A percentile compares a stretch with the other conserved stretches of the same genome.
Conservation (phyloP, 2,888 invertebrate genomes). For the Embidobia sp. region DNA sequence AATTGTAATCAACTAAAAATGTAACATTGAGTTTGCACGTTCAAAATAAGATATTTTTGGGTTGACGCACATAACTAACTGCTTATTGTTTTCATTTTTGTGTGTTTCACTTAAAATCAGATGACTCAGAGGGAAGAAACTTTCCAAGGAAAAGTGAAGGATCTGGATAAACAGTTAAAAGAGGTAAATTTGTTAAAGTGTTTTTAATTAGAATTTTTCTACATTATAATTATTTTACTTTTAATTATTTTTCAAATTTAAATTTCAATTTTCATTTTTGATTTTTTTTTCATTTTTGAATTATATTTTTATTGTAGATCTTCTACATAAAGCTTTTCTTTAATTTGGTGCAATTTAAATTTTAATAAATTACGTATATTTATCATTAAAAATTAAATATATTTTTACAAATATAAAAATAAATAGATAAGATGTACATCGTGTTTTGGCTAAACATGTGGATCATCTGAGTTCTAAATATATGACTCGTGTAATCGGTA, state of each 20-base stretch:
- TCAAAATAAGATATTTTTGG: constrained; percentile 38
- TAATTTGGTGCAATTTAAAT: not conserved
- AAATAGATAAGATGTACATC: constrained; percentile 32
- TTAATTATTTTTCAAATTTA: too few species aligned
- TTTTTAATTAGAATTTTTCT: too few species aligned
- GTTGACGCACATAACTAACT: constrained; percentile 70
- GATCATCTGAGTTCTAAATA: constrained; percentile 61
- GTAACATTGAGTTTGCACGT: constrained; percentile 49
- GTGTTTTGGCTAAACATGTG: constrained; percentile 52
- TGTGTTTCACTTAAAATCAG: constrained; percentile 84
- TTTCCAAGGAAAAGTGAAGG: constrained; percentile 94
- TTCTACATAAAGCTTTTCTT: too few species aligned
- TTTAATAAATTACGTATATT: not conserved
- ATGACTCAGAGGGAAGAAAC: constrained; percentile 98
- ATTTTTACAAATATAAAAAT: constrained; percentile 27
- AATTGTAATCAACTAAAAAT: constrained; percentile 57
- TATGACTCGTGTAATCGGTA: constrained; percentile 56
- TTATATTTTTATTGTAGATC: not conserved
- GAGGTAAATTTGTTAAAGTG: too few species aligned
- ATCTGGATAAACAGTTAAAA: constrained; percentile 93
- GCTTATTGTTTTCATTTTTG: constrained; percentile 78
- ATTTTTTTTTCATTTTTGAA: constrained; percentile 70
- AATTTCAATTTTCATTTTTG: not conserved
- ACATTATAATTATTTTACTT: not conserved
- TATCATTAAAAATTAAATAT: too few species aligned